phyloP scores from a whole-genome alignment of 2,888 invertebrate species.

The Eueremaeus valkanovi region DNA sequence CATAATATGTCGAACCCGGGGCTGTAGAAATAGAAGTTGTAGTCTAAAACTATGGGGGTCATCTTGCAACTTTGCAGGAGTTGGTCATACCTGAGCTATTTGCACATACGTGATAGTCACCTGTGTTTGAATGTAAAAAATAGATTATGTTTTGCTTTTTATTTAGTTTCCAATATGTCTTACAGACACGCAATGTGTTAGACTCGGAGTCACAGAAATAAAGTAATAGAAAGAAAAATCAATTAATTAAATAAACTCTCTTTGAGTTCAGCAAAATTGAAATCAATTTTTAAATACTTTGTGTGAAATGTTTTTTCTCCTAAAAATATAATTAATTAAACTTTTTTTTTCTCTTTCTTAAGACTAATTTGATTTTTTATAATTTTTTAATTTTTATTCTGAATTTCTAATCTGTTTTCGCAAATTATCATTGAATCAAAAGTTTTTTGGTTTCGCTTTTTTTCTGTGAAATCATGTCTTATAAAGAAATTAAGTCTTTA shows the following conservation, averaged over 20 bases:
- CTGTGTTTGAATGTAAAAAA: background rate
- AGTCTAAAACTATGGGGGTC: too few species aligned
- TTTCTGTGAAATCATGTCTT: too few species aligned
- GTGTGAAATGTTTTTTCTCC: background rate
- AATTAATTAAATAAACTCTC: background rate
- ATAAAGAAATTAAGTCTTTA: too few species aligned
- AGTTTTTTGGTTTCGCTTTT: too few species aligned
- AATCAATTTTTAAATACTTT: background rate
- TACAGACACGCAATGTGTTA: background rate
- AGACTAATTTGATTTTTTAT: background rate
- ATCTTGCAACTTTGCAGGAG: too few species aligned
- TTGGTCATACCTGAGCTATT: background rate
- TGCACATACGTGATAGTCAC: background rate
- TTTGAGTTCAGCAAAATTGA: slow-evolving; percentile 1
- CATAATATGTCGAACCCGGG: too few species aligned
- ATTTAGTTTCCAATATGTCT: background rate
- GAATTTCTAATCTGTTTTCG: too few species aligned
- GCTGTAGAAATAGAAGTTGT: too few species aligned
- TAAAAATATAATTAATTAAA: background rate
- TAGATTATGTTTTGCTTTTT: background rate
- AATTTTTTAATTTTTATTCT: too few species aligned
- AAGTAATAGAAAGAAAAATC: background rate
- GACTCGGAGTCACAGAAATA: background rate
- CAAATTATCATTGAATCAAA: too few species aligned
- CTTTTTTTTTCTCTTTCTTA: background rate